A percentile compares a stretch with the other conserved stretches of the same genome.
Conservation (phyloP, 2,888 invertebrate genomes). For the Dryobota labecula region DNA sequence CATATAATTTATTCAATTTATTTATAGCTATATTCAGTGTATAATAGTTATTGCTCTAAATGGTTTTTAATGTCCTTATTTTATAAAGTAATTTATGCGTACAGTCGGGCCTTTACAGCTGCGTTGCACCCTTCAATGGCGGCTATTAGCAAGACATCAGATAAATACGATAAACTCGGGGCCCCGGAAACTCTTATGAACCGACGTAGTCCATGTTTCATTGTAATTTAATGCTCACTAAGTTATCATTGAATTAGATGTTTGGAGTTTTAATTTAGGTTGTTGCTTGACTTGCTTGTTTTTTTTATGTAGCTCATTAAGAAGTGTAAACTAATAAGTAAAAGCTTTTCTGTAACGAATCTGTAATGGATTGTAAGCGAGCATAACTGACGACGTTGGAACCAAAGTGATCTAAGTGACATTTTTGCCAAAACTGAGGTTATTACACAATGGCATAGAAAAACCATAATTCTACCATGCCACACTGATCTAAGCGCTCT, state of each 20-base stretch:
- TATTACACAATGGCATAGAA: too few species aligned
- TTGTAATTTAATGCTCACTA: conserved; percentile 68
- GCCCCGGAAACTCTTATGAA: conserved; percentile 80
- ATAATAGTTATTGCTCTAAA: conserved; percentile 89
- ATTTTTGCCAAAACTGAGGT: too few species aligned
- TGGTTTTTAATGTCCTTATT: conserved; percentile 89
- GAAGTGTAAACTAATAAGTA: conserved; percentile 22
- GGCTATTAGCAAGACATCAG: conserved; percentile 87
- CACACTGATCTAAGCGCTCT: too few species aligned
- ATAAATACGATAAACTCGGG: conserved; percentile 81
- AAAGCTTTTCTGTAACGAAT: conserved; percentile 22
- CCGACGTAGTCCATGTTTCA: conserved; percentile 67
- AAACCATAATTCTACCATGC: too few species aligned
- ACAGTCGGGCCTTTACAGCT: conserved; percentile 81
- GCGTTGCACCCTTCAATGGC: conserved; percentile 84
- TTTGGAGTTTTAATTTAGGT: conserved; percentile 48
- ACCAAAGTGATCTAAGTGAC: too few species aligned
- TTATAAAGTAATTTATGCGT: conserved; percentile 86
- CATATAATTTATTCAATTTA: conserved; percentile 86
- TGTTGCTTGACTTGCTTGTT: conserved; percentile 3
- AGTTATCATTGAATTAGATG: conserved; percentile 59
- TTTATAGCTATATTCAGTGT: conserved; percentile 83
- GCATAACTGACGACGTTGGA: too few species aligned
- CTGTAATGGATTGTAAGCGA: conserved; percentile 23
- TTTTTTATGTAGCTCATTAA: conserved; percentile 15